Base-by-base conservation (phyloP, 2,888 invertebrate genomes). In the Callinectes sapidus region DNA sequence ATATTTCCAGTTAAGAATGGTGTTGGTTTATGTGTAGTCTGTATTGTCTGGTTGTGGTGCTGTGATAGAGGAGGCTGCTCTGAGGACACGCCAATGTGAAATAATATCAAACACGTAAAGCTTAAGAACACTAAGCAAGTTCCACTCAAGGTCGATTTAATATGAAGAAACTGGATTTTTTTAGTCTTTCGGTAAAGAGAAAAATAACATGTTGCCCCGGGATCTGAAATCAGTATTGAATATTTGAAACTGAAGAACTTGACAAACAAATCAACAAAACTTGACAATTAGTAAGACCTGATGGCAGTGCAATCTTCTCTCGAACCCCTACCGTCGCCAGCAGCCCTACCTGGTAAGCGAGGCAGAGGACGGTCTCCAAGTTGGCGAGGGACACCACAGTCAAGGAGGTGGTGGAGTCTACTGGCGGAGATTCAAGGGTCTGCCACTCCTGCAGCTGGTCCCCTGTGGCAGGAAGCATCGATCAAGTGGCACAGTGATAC, bases 371-470 rank as follows among this genome's bases (percentile, higher is more conserved):
- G 5, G 35, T 86, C 32, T 92, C 85, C 81, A 92, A 32, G 86
- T 89, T 92, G 66, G 55, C 23, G 0, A 91, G 87, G 28, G 48
- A 42, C 16, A 87, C 39, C 71, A 71, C 32, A 35, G 28, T 32
- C 28, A 91, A 8, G 16, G 87, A 91, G 61, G 55, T 54, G 39
- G 23, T 66, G 35, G 61, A 42, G 2, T 48, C 89, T 23, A 92
- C n/a, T 14, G 89, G 89, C 3, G 39, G n/a, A 16, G 92, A 92
- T 28, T 92, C 85, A 28, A 92, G 55, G 14, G 23, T 85, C 48
- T 92, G 92, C 92, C 91, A 66, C n/a, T 39, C 28, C 87, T 91
- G 91, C 16, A 89, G 89, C 71, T 89, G 89, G 23, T 89, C 89
- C 23, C 71, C 89, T 89, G 71, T 14, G 23, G 66, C 35, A 42